A percentile compares a stretch with the other conserved stretches of the same genome.
Conservation (phyloP, 2,797 vertebrate genomes). For the Diplodus puntazzo region DNA sequence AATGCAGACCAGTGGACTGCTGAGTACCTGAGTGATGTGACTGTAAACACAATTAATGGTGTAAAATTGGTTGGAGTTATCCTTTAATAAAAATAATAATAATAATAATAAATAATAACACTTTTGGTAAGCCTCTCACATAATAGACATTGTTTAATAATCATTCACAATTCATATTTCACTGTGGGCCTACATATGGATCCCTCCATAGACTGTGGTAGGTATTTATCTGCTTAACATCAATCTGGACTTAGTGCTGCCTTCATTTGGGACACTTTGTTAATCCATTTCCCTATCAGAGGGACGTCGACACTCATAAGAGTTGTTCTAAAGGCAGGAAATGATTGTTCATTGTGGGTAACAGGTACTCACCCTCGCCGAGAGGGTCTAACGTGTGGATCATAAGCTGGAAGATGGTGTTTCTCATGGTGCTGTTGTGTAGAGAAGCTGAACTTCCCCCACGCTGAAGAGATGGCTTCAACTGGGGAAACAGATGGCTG, state of each 20-base stretch:
- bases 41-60: too few relatives aligned
- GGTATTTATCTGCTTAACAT: slow-evolving; percentile 90
- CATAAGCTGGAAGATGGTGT: slow-evolving; percentile 96
- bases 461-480: slow-evolving; percentile 88
- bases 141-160: not conserved
- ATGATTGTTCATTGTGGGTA: not conserved
- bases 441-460: slow-evolving; percentile 94
- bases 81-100: slow-evolving; percentile 5
- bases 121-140: not conserved
- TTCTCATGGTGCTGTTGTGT: slow-evolving; percentile 95
- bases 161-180: not conserved
- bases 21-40: too few relatives aligned
- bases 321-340: slow-evolving; percentile 15
- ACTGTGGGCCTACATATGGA: slow-evolving; percentile 49
- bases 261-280: slow-evolving; percentile 81
- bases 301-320: slow-evolving; percentile 68
- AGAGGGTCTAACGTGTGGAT: slow-evolving; percentile 95
- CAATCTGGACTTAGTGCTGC: slow-evolving; percentile 87
- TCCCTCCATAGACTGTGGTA: slow-evolving; percentile 72
- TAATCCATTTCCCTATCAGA: slow-evolving; percentile 89
- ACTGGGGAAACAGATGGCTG: slow-evolving; percentile 78
- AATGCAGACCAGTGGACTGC: too few relatives aligned
- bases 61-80: too few relatives aligned
- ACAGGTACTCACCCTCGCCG: slow-evolving; percentile 88
- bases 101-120: not conserved